These are phyloP conservation scores for Apostichopus californicus DNA, from an alignment of 35 echinoderm and acorn worm genomes.

Conservation along the genomic window DNA sequence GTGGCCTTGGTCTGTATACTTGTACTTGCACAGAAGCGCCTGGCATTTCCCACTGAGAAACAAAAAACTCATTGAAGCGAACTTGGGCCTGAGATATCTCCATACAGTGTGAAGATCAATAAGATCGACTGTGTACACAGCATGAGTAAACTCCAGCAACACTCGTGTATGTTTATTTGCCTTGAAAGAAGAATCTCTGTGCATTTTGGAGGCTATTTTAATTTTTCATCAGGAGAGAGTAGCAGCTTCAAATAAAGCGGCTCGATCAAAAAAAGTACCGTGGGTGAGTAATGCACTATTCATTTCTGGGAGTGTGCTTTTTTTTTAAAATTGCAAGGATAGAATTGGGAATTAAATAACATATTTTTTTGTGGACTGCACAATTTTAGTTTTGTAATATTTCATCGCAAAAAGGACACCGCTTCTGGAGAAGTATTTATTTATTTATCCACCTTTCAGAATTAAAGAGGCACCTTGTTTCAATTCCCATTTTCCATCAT, in stretches of 20 bases:
- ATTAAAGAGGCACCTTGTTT: too few species aligned
- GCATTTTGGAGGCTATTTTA: slow-evolving; percentile 22
- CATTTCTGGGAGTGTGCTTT: background rate
- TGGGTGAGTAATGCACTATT: slow-evolving; percentile 26
- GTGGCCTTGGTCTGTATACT: slow-evolving; percentile 39
- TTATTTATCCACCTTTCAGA: too few species aligned
- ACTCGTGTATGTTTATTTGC: slow-evolving; percentile 38
- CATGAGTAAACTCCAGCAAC: slow-evolving; percentile 18
- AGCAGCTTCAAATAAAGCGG: slow-evolving; percentile 20
- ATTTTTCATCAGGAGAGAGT: slow-evolving; percentile 37
- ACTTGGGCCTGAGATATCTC: background rate
- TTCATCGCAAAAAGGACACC: too few species aligned
- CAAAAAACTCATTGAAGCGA: slow-evolving; percentile 2
- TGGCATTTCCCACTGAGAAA: slow-evolving; percentile 21
- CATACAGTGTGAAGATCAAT: slow-evolving; percentile 41
- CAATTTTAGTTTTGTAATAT: too few species aligned
- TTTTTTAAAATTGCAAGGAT: too few species aligned
- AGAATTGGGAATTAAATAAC: too few species aligned
- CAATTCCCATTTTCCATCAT: too few species aligned
- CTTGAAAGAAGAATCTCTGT: background rate
- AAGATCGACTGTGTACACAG: slow-evolving; percentile 28
- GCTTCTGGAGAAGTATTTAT: too few species aligned
- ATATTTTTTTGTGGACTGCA: too few species aligned
- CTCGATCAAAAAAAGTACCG: slow-evolving; percentile 13
- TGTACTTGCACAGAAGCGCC: slow-evolving; percentile 25